Evolutionary conservation across 2,888 invertebrate genomes (phyloP), one percentile per base, ranked within the genome.

Genomic region (Choreutis nemorana): DNA sequence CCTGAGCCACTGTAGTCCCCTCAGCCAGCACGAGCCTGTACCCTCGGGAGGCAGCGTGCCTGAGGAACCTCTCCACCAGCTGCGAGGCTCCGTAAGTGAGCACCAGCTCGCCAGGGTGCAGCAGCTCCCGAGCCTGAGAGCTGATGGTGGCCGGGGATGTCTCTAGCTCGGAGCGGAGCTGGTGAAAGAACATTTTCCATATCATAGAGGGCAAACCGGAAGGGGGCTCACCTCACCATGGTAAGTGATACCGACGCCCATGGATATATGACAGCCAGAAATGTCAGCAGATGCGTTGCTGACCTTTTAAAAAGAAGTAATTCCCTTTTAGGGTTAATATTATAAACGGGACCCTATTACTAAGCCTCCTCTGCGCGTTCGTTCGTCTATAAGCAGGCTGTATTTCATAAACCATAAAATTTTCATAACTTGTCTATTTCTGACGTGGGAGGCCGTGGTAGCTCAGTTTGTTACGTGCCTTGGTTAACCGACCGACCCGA

Each of bases 51-150:
- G 26, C 87, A 2, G 95, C 94, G 30, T 84, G 82, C 54, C 88
- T 89, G 5, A 97, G 81, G 79, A 97, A 97, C 40, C 85, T 82
- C 63, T 94, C 91, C 0, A 93, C 91, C 26, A 92, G 87, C 34
- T 82, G 83, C 4, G 91, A 89, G 45, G 84, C 84, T 0, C 92
- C 92, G 30, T 90, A 78, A 0, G 95, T 94, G 51, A 97, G 81
- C 40, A 97, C 89, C 26, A 95, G 89, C 67, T 97, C 96, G 49
- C 91, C 93, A 0, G 90, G 86, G 63, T 95, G 93, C 43, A 97
- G 91, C 50, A 95, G 95, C 55, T 93, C 90, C 13, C 87, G 82
- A 0, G 95, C 93, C 66, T 94, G 93, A 0, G 84, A 81, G 5
- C 91, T 88, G 37, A 97, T 90, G 51, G 91, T 89, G 36, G 90